A percentile compares a stretch with the other conserved stretches of the same genome.
Evolutionary conservation across 1,140 invertebrate genomes (phyloP).

Genomic region (Polypedilum pembai): DNA sequence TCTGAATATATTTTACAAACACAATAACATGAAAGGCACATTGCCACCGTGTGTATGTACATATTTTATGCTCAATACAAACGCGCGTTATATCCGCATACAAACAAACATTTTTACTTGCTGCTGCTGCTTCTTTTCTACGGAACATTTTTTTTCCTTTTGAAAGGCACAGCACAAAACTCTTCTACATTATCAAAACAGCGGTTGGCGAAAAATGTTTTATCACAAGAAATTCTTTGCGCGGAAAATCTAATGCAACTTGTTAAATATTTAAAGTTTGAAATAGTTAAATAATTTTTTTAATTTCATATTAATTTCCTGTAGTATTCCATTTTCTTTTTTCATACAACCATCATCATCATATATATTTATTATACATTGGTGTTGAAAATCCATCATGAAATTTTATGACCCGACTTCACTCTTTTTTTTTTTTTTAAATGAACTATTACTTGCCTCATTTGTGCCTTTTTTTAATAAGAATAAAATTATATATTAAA

Average conservation of each 20-base stretch:
- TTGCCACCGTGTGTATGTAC: not conserved
- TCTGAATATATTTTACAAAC: not conserved
- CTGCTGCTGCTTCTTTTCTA: conserved; percentile 3
- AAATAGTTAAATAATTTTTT: not conserved
- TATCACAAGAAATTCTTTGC: conserved; percentile 26
- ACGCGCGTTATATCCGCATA: not conserved
- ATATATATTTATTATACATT: conserved; percentile 25
- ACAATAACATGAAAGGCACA: not conserved
- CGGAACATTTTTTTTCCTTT: conserved; percentile 28
- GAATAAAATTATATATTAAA: too few relatives aligned
- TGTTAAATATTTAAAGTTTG: not conserved
- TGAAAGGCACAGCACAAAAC: conserved; percentile 18
- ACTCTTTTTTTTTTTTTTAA: not conserved
- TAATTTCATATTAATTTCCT: conserved; percentile 20
- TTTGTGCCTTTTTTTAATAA: not conserved
- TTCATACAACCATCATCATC: conserved; percentile 24
- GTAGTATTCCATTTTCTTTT: conserved; percentile 28
- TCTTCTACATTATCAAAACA: conserved; percentile 27
- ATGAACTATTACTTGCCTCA: not conserved
- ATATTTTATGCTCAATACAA: not conserved
- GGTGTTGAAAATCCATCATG: conserved; percentile 27
- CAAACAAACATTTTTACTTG: not conserved
- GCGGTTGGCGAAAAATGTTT: conserved; percentile 26
- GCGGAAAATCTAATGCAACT: conserved; percentile 8
- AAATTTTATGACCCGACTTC: conserved; percentile 22